A percentile compares a stretch with the other conserved stretches of the same genome.
Conservation (phyloP, 2,888 invertebrate genomes). For the Temnothorax ravouxi region DNA sequence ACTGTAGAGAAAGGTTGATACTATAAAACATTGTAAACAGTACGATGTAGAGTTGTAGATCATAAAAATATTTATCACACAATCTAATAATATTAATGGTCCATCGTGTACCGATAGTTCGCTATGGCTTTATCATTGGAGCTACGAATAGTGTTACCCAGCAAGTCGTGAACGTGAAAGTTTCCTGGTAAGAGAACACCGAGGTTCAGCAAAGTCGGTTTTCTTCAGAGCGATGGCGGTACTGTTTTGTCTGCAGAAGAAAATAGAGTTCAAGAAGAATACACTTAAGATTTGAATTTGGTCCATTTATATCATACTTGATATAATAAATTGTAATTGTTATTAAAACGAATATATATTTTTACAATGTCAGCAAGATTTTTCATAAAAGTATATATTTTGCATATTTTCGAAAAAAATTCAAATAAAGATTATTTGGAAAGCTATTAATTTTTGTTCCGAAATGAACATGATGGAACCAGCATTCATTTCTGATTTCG, state of each 20-base stretch:
- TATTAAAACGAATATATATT: not conserved
- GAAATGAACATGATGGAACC: not conserved
- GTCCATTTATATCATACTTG: not conserved
- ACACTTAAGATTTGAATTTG: not conserved
- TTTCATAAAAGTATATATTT: conserved; percentile 6
- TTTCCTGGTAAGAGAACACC: conserved; percentile 27
- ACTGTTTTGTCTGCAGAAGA: conserved; percentile 17
- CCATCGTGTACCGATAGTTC: conserved; percentile 19
- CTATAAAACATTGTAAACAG: not conserved
- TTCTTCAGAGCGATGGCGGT: conserved; percentile 36
- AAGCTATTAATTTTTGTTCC: not conserved
- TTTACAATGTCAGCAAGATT: not conserved
- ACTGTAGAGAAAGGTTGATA: conserved; percentile 1
- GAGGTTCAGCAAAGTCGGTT: not conserved
- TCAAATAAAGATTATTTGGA: not conserved
- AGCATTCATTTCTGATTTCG: not conserved
- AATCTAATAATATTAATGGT: not conserved
- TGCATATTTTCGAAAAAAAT: not conserved
- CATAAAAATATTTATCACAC: not conserved
- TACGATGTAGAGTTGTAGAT: not conserved
- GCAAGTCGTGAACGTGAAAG: conserved; percentile 1
- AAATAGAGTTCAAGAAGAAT: not conserved
- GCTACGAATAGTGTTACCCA: conserved; percentile 12
- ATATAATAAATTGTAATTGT: not conserved
- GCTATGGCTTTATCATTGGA: conserved; percentile 32